Percentiles rank a stretch among this genome's conserved stretches.
These are phyloP conservation scores for Vombatus ursinus DNA, from an alignment of 2,113 vertebrate genomes.

Conservation along the genomic window DNA sequence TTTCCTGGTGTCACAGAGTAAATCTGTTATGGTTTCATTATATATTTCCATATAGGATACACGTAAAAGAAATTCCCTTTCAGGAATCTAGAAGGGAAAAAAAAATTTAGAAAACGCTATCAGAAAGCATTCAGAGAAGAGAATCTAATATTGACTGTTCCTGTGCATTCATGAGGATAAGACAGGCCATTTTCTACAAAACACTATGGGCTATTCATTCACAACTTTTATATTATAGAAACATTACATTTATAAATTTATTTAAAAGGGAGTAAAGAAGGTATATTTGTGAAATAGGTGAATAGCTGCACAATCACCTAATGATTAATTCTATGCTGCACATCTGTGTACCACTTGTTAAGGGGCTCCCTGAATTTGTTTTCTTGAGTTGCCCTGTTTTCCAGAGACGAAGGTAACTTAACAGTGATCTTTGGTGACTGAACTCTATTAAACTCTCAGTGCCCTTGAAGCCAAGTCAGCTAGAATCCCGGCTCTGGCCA, in stretches of 20 bases:
- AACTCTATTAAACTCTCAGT: not conserved
- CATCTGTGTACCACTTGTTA: not conserved
- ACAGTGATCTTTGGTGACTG: not conserved
- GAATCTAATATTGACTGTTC: constrained; percentile 10
- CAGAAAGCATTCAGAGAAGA: not conserved
- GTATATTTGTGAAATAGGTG: not conserved
- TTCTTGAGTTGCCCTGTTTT: not conserved
- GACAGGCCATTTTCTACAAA: not conserved
- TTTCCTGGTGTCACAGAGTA: constrained; percentile 92
- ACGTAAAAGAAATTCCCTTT: constrained; percentile 95
- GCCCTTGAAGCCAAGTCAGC: too few relatives aligned
- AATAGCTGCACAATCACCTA: not conserved
- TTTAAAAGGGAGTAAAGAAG: not conserved
- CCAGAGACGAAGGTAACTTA: not conserved
- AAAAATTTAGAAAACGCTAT: not conserved
- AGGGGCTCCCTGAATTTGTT: not conserved
- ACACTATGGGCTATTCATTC: not conserved
- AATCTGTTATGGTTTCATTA: constrained; percentile 95
- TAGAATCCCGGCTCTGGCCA: too few relatives aligned
- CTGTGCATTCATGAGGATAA: not conserved
- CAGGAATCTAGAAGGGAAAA: constrained; percentile 86
- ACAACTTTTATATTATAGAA: not conserved
- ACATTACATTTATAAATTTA: not conserved
- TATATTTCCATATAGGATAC: constrained; percentile 99
- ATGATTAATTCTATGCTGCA: not conserved